These are phyloP conservation scores for Parnassius smintheus DNA, from an alignment of 2,888 invertebrate species.

Conservation along the genomic window DNA sequence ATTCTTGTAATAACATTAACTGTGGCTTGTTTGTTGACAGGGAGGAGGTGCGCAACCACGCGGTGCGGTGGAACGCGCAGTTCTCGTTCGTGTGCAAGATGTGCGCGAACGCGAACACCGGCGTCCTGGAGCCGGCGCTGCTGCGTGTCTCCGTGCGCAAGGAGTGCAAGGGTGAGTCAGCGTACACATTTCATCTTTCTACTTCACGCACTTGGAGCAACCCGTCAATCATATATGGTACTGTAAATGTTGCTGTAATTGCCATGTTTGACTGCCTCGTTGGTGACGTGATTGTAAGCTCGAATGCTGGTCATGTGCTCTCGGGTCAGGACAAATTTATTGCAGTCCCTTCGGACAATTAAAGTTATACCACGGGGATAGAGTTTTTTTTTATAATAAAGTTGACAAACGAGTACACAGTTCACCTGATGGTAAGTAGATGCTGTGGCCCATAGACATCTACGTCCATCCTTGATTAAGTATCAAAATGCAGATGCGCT, in stretches of 20 bases:
- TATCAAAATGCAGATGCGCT: too few relatives aligned
- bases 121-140: slow-evolving; percentile 95
- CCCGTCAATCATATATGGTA: background rate
- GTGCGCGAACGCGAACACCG: slow-evolving; percentile 97
- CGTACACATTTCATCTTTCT: background rate
- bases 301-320: too few relatives aligned
- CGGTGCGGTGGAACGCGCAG: slow-evolving; percentile 94
- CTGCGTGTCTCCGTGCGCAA: slow-evolving; percentile 97
- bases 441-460: too few relatives aligned
- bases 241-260: too few relatives aligned
- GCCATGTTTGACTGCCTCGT: too few relatives aligned
- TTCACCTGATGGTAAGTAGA: too few relatives aligned
- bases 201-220: background rate
- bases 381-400: too few relatives aligned
- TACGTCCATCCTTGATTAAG: too few relatives aligned
- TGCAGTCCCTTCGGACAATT: background rate
- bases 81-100: slow-evolving; percentile 98
- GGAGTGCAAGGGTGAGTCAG: slow-evolving; percentile 84
- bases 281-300: too few relatives aligned
- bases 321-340: background rate
- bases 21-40: slow-evolving; percentile 73
- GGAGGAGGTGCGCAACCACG: slow-evolving; percentile 96
- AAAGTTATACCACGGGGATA: too few relatives aligned
- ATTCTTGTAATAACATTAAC: background rate
- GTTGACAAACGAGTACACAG: too few relatives aligned